phyloP scores from a whole-genome alignment of 2,797 vertebrate species.

The Sebastes flavidus region DNA sequence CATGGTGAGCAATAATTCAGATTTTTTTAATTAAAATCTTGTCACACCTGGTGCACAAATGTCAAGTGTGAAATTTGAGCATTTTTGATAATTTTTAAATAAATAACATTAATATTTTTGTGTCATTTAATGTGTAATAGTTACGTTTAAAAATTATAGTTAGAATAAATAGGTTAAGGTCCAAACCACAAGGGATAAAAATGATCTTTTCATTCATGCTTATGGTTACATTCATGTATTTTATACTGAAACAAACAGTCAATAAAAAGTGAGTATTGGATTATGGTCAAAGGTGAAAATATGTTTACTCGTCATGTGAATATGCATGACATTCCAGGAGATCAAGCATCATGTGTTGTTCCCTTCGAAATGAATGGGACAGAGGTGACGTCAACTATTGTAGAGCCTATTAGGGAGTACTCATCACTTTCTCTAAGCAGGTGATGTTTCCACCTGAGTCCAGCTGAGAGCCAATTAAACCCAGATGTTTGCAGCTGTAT shows the following conservation, averaged over 20 bases:
- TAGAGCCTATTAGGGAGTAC: background rate
- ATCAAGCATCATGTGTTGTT: background rate
- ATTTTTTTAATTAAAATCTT: background rate
- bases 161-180: background rate
- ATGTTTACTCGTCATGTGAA: background rate
- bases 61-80: background rate
- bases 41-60: background rate
- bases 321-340: background rate
- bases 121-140: background rate
- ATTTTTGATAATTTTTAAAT: background rate
- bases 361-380: background rate
- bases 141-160: background rate
- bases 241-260: background rate
- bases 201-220: background rate
- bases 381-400: background rate
- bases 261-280: background rate
- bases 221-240: background rate
- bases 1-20: background rate
- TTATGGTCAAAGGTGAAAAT: background rate
- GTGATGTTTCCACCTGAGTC: background rate
- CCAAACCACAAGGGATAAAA: background rate
- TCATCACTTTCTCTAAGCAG: background rate
- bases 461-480: background rate
- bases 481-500: constrained; percentile 37
- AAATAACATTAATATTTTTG: background rate